Evolutionary conservation across 2,888 invertebrate species (phyloP).

Genomic region (Agonopterix alstromeriana): DNA sequence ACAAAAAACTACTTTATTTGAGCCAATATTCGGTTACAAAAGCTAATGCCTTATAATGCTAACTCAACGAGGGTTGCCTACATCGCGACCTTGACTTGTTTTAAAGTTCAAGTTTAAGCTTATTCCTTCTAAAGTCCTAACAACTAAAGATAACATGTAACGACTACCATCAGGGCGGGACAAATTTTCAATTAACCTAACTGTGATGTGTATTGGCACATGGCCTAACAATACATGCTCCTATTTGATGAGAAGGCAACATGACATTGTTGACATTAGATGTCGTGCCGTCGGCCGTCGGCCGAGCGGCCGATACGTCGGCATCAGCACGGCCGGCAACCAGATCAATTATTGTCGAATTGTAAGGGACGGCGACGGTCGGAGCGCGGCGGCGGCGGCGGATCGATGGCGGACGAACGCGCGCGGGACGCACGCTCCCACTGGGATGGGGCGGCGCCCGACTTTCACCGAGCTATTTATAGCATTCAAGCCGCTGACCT

Average conservation of each 20-base stretch:
- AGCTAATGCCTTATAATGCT: too few species aligned
- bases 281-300: constrained; percentile 4
- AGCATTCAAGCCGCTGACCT: constrained; percentile 76
- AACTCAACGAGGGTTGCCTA: too few species aligned
- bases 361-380: constrained; percentile 20
- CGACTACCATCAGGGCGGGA: too few species aligned
- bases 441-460: constrained; percentile 66
- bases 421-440: constrained; percentile 41
- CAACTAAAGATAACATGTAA: too few species aligned
- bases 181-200: too few species aligned
- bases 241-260: not conserved
- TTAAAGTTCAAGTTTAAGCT: too few species aligned
- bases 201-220: too few species aligned
- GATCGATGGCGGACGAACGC: constrained; percentile 39
- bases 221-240: not conserved
- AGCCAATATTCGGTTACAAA: too few species aligned
- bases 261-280: constrained; percentile 15
- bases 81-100: too few species aligned
- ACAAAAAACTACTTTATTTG: too few species aligned
- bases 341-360: constrained; percentile 37
- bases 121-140: too few species aligned
- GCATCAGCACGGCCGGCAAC: constrained; percentile 8
- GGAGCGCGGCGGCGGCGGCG: constrained; percentile 20
- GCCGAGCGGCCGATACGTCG: not conserved
- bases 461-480: constrained; percentile 76